Evolutionary conservation across 2,888 invertebrate species (phyloP).

Genomic region (Miltochrista miniata): DNA sequence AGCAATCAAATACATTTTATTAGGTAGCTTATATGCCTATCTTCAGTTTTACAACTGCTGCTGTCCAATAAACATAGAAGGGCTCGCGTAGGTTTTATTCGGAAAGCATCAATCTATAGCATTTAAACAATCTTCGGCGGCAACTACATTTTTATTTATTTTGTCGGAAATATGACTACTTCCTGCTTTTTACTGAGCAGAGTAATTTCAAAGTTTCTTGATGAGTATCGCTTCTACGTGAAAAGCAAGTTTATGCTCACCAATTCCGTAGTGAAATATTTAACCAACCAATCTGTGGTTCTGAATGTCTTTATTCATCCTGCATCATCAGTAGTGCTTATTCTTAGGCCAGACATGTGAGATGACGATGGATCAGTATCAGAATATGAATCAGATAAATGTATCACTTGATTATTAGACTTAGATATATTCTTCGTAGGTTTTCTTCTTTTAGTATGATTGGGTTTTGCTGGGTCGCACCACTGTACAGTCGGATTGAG

Average conservation of each 20-base stretch:
- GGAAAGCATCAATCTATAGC: no score
- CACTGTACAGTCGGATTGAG: constrained; percentile 11
- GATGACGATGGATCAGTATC: neutral
- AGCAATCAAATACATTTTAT: no score
- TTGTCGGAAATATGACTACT: no score
- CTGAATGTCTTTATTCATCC: neutral
- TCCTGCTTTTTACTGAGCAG: no score
- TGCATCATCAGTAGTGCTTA: constrained; percentile 4
- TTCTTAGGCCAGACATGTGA: neutral
- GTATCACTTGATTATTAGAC: neutral
- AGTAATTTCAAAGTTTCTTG: neutral
- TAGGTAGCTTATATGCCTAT: no score
- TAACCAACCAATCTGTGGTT: constrained; percentile 1
- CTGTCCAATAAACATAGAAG: no score
- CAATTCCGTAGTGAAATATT: neutral
- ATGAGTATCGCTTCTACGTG: neutral
- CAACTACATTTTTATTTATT: no score
- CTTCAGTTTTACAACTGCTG: no score
- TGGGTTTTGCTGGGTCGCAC: constrained; percentile 2
- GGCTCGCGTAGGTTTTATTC: no score
- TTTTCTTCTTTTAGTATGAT: neutral
- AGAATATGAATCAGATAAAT: neutral
- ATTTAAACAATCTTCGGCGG: no score
- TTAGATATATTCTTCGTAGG: neutral
- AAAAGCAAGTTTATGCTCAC: neutral